Evolutionary conservation across 2,888 invertebrate species (phyloP).

Genomic region (Stenodera caucasica): DNA sequence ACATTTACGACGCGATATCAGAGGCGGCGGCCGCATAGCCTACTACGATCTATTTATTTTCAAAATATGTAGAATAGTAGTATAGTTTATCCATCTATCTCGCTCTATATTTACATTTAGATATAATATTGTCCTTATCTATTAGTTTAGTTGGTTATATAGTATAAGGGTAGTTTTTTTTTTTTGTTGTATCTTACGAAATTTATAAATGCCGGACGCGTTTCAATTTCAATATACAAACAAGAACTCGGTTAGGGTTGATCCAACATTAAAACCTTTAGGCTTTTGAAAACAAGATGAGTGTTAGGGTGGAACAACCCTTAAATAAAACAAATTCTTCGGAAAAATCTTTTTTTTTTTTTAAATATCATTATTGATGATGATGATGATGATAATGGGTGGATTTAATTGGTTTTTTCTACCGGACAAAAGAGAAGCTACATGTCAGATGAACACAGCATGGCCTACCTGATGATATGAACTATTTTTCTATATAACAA

Average conservation of each 20-base stretch:
- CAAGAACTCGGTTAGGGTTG: conserved; percentile 31
- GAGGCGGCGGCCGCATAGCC: background rate
- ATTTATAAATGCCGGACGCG: conserved; percentile 17
- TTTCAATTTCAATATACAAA: conserved; percentile 54
- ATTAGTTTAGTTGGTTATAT: no score
- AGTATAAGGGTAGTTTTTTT: no score
- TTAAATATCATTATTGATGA: background rate
- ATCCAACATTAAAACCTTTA: conserved; percentile 3
- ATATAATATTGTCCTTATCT: no score
- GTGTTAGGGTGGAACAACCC: background rate
- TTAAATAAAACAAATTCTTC: background rate
- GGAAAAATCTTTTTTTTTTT: background rate
- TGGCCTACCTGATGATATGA: conserved; percentile 39
- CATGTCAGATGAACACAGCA: conserved; percentile 26
- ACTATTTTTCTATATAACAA: conserved; percentile 41
- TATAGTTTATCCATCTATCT: no score
- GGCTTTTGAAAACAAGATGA: conserved; percentile 12
- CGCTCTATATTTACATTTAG: no score
- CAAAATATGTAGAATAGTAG: background rate
- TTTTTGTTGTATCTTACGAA: background rate
- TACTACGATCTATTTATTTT: background rate
- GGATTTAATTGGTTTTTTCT: conserved; percentile 11
- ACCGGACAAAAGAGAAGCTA: conserved; percentile 8
- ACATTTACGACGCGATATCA: background rate
- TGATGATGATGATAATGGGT: background rate